Evolutionary conservation across 2,797 vertebrate species (phyloP), one percentile per base, ranked within the genome.

Genomic region (Alca torda): DNA sequence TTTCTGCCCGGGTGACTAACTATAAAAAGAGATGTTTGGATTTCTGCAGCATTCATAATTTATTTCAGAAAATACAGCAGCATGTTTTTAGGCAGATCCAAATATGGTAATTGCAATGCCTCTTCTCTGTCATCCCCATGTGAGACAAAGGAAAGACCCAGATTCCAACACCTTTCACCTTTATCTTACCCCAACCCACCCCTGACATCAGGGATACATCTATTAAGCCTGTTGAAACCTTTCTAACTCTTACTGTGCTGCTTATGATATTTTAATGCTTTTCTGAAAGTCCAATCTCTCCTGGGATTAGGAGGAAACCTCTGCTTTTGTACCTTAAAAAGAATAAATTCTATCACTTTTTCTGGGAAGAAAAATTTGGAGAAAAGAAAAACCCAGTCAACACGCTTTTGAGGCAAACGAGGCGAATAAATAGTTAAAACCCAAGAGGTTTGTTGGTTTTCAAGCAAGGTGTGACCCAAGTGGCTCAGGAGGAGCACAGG

Each of bases 1-100:
- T 90, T 65, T 14, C 43, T 65, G 93, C 90, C 86, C 23, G 6
- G 33, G 53, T 69, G 75, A 63, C 21, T 89, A 54, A 68, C 90
- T 90, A 90, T 90, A 90, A 96, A 95, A 94, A 89, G 86, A 45
- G 86, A 67, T 94, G 95, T 94, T 96, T 94, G 67, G 84, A 82
- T 96, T 93, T 94, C 90, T 96, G 84, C 3, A 9, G 81, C 25
- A 20, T 88, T 94, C 84, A 74, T 94, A 20, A 48, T 70, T 90
- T 92, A 74, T 77, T 90, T 82, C 92, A 92, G 84, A 89, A 94
- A 88, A 92, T 18, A 54, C 56, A 87, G 77, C 90, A 59, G 74
- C 35, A 0, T 31, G 63, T 6, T 15, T 88, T 72, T 4, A 20
- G 59, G 45, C 92, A 96, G 90, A 67, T 48, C 95, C 93, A 94